Evolutionary conservation across 2,888 invertebrate species (phyloP).

Genomic region (Tricholauxania praeusta): DNA sequence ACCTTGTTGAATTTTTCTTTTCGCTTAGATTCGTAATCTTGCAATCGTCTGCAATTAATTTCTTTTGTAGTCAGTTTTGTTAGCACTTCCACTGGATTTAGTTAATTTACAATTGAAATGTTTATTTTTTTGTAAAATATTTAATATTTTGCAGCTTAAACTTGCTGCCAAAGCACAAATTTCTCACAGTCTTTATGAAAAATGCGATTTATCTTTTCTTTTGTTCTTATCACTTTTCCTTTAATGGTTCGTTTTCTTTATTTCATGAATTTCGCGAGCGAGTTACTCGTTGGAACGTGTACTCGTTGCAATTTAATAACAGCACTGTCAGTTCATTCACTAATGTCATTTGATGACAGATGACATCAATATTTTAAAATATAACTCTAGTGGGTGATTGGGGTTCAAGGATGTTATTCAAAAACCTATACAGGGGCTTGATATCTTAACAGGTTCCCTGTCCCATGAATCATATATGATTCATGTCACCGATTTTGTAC

Average conservation of each 20-base stretch:
- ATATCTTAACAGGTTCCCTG: no score
- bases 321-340: no score
- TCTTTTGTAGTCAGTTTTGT: not conserved
- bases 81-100: not conserved
- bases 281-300: not conserved
- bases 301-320: not conserved
- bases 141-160: slow-evolving; percentile 31
- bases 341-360: no score
- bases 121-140: slow-evolving; percentile 48
- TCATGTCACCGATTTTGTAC: no score
- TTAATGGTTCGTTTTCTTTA: no score
- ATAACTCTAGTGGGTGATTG: no score
- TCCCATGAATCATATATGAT: no score
- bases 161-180: slow-evolving; percentile 51
- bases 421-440: no score
- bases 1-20: slow-evolving; percentile 15
- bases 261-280: not conserved
- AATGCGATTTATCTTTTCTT: slow-evolving; percentile 44
- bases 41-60: not conserved
- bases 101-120: not conserved
- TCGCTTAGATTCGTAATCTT: slow-evolving; percentile 44
- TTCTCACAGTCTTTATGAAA: slow-evolving; percentile 60
- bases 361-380: no score
- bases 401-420: no score
- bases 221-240: no score